Percentiles rank a stretch among this genome's conserved stretches.
These are phyloP conservation scores for Lottia gigantea DNA, from an alignment of 2,888 invertebrate genomes.

Conservation along the genomic window DNA sequence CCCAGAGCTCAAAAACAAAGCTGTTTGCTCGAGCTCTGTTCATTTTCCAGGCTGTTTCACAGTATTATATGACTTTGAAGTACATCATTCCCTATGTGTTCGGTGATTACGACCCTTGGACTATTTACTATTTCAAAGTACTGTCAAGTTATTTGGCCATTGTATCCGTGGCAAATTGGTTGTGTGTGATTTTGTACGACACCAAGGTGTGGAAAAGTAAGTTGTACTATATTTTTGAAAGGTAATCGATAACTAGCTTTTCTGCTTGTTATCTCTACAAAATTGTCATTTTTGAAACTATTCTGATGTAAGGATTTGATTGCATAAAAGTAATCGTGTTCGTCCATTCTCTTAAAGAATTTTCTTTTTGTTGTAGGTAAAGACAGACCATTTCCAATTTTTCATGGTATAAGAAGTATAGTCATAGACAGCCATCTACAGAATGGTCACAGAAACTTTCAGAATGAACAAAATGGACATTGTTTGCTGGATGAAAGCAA, in stretches of 20 bases:
- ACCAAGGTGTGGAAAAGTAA: conserved; percentile 28
- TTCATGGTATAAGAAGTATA: too few species aligned
- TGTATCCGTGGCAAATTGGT: conserved; percentile 46
- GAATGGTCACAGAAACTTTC: too few species aligned
- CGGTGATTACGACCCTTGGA: conserved; percentile 40
- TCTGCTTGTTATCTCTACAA: too few species aligned
- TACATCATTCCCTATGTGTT: conserved; percentile 45
- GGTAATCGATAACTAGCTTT: too few species aligned
- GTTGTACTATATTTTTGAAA: not conserved
- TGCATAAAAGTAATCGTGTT: too few species aligned
- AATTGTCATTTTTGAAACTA: too few species aligned
- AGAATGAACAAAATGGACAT: conserved; percentile 23
- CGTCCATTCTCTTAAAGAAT: too few species aligned
- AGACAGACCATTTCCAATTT: not conserved
- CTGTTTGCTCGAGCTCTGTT: conserved; percentile 35
- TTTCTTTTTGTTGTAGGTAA: not conserved
- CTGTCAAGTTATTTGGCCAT: conserved; percentile 38
- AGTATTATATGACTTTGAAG: conserved; percentile 40
- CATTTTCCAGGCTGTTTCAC: conserved; percentile 43
- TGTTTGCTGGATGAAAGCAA: conserved; percentile 34
- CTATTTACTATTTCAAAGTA: conserved; percentile 46
- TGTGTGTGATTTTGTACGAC: conserved; percentile 45
- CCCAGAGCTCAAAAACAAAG: conserved; percentile 18
- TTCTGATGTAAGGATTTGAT: too few species aligned
- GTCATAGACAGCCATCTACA: too few species aligned